phyloP scores from a whole-genome alignment of 2,113 vertebrate species.

The Cavia aperea region DNA sequence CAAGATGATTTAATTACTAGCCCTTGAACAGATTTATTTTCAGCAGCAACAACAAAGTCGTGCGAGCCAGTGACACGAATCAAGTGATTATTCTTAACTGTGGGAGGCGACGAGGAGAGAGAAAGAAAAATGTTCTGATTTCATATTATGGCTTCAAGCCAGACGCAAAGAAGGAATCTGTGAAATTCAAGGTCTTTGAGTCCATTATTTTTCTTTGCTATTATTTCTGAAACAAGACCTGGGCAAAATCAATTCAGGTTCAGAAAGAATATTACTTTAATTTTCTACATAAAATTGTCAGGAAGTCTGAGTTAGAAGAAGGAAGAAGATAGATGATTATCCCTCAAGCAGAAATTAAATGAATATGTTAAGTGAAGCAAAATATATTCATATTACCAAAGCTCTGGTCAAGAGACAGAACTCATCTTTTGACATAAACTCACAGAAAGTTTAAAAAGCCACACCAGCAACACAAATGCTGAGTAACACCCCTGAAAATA shows the following conservation, averaged over 20 bases:
- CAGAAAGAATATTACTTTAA: slow-evolving; percentile 67
- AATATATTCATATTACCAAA: slow-evolving; percentile 53
- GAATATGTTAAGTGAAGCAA: slow-evolving; percentile 55
- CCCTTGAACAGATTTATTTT: slow-evolving; percentile 59
- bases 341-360: slow-evolving; percentile 54
- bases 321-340: slow-evolving; percentile 45
- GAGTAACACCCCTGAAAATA: slow-evolving; percentile 52
- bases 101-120: slow-evolving; percentile 36
- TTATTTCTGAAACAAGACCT: slow-evolving; percentile 70
- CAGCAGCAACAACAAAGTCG: slow-evolving; percentile 38
- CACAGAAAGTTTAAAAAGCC: slow-evolving; percentile 31
- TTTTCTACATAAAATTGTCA: slow-evolving; percentile 69
- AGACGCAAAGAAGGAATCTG: slow-evolving; percentile 61
- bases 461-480: slow-evolving; percentile 46
- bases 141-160: slow-evolving; percentile 58
- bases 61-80: slow-evolving; percentile 44
- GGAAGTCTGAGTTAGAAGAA: slow-evolving; percentile 52
- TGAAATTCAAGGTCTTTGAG: slow-evolving; percentile 67
- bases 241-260: slow-evolving; percentile 63
- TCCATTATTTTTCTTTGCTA: slow-evolving; percentile 65
- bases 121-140: slow-evolving; percentile 46
- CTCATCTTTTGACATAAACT: slow-evolving; percentile 49
- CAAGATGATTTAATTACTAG: slow-evolving; percentile 61
- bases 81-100: slow-evolving; percentile 56
- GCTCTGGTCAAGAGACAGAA: slow-evolving; percentile 45